Evolutionary conservation across 2,797 vertebrate species (phyloP), one percentile per base, ranked within the genome.

Genomic region (Lophotriccus pileatus): DNA sequence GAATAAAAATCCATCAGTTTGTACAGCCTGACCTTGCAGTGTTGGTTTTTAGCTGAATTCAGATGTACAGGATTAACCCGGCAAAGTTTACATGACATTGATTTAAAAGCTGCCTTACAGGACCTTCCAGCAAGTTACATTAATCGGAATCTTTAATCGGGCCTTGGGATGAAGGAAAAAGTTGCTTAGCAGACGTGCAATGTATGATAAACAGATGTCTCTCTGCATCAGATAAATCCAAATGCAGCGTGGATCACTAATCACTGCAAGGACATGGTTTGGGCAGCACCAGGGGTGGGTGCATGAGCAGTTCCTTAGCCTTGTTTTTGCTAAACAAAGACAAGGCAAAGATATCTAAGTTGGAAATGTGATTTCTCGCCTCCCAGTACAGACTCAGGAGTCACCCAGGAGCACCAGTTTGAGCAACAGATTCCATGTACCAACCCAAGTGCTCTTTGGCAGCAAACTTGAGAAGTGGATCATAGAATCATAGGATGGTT

Each of bases 1-100:
- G 95, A 95, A 97, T 97, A 95, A 95, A 95, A 96, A 96, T 93
- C 89, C 95, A 94, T 90, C 89, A 95, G 94, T 96, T 96, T 96
- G 95, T 95, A 84, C 75, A 83, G 92, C 84, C 72, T 92, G 96
- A 93, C 83, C 95, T 94, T 60, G 74, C 58, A 43, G 75, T 72
- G 78, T 64, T 86, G 96, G 85, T 72, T 95, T 91, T 89, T 69
- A 72, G 77, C 80, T 85, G 89, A 49, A 94, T 90, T 95, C 94
- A 96, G 96, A 97, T 94, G 94, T 96, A 84, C 93, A 46, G 96
- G 97, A 96, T 94, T 93, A 95, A 95, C 89, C 94, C 92, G 56
- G 70, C 27, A 52, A 56, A 82, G 96, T 87, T 91, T 81, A 91
- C 86, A 63, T 80, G 79, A 77, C 77, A 78, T 76, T 95, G 96